Base-by-base conservation (phyloP, 2,113 vertebrate genomes). In the Pollimyrus isidori region DNA sequence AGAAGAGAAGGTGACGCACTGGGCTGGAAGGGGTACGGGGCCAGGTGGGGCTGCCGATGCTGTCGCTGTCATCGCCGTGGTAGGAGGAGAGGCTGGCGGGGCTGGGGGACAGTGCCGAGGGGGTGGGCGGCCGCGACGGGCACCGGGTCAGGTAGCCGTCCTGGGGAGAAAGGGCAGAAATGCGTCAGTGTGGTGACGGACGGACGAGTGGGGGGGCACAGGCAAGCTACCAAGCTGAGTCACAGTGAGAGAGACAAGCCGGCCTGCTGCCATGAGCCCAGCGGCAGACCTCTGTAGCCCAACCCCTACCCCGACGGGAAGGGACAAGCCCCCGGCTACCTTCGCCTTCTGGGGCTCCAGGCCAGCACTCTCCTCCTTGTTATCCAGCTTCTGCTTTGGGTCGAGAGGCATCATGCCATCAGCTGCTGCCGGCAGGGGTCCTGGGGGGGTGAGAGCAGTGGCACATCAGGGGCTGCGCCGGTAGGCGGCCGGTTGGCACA, bases 1-100 rank as follows among this genome's bases (percentile, higher is more conserved):
- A 17, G 50, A 50, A 56, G 49, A 49, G 35, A 35, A 86, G 30
- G 19, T 4, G 49, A 88, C 98, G 98, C 97, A 99, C 98, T 90
- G 98, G 98, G 94, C 98, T 99, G 94, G 97, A 97, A 91, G 97
- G 97, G 93, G 97, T 97, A 96, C 98, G 98, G 95, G 98, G 97
- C 98, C 98, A 99, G 92, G 97, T 96, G 90, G 98, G 97, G 95
- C 97, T 99, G 96, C 97, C 97, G 95, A 98, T 98, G 97, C 97
- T 98, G 96, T 99, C 98, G 83, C 97, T 99, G 94, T 99, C 98
- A 92, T 99, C 98, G 91, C 97, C 98, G 91, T 98, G 97, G 95
- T 97, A 98, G 90, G 98, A 98, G 95, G 98, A 98, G 94, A 98
- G 97, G 95, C 97, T 98, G 95, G 98, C 97, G 80, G 97, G 97